These are phyloP conservation scores for Xestia rhomboidea DNA, from an alignment of 2,888 invertebrate species.

Conservation along the genomic window DNA sequence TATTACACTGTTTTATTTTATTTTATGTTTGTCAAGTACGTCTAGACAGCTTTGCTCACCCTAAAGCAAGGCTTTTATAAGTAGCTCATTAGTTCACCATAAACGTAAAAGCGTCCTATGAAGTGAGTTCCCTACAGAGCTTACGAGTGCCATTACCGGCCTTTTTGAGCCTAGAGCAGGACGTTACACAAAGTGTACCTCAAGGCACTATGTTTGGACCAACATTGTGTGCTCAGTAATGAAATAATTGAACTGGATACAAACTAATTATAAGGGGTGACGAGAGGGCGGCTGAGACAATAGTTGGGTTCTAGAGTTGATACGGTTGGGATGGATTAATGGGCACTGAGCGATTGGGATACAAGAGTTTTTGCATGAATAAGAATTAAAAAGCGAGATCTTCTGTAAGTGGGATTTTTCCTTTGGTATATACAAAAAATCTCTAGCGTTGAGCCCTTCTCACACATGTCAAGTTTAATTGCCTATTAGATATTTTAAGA, in stretches of 20 bases:
- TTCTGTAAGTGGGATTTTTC: background rate
- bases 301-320: conserved; percentile 18
- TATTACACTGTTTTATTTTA: background rate
- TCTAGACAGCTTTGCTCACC: background rate
- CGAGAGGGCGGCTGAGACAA: conserved; percentile 25
- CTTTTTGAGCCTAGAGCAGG: background rate
- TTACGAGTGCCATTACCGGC: background rate
- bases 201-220: conserved; percentile 21
- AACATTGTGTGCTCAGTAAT: conserved; percentile 14
- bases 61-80: background rate
- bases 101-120: background rate
- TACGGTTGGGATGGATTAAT: conserved; percentile 27
- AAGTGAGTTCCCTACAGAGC: background rate
- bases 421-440: conserved; percentile 1
- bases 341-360: background rate
- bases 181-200: conserved; percentile 24
- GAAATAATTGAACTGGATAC: conserved; percentile 20
- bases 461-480: conserved; percentile 70
- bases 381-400: background rate
- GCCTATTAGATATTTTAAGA: conserved; percentile 45
- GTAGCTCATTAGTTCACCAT: background rate
- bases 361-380: background rate
- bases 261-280: conserved; percentile 37
- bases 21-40: background rate
- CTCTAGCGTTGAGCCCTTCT: conserved; percentile 38